Evolutionary conservation across 2,888 invertebrate genomes (phyloP).

Genomic region (Trissoscelio sp.): DNA sequence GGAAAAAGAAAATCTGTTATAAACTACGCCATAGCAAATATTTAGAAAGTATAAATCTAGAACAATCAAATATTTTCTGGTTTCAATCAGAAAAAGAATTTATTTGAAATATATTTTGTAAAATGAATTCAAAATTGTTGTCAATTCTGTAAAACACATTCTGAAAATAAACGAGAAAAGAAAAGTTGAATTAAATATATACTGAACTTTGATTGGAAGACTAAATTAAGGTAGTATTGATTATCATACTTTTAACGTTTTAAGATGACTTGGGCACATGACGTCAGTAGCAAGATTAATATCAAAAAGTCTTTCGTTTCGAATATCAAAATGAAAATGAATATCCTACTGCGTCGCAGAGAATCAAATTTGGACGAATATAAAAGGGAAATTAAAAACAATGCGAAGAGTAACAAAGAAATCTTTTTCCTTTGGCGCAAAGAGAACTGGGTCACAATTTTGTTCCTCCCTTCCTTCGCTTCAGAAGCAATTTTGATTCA

Average conservation of each 20-base stretch:
- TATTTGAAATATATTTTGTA: too few species aligned
- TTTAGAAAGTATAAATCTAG: too few species aligned
- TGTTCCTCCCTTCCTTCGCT: neutral
- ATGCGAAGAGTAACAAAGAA: neutral
- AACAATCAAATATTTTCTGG: too few species aligned
- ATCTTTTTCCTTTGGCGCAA: neutral
- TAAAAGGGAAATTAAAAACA: neutral
- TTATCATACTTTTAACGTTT: constrained; percentile 34
- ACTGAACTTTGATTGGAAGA: constrained; percentile 27
- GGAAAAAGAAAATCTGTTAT: too few species aligned
- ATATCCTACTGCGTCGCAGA: neutral
- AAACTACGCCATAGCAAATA: too few species aligned
- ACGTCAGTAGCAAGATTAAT: constrained; percentile 40
- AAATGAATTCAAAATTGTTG: too few species aligned
- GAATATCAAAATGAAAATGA: constrained; percentile 3
- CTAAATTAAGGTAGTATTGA: constrained; percentile 44
- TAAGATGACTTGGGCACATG: constrained; percentile 23
- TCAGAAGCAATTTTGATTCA: neutral
- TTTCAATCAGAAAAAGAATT: too few species aligned
- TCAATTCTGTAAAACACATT: too few species aligned
- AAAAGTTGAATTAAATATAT: too few species aligned
- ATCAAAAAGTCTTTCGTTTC: constrained; percentile 12
- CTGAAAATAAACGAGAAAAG: too few species aligned
- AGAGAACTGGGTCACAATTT: constrained; percentile 19
- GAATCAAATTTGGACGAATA: constrained; percentile 18